Evolutionary conservation across 2,888 invertebrate species (phyloP).

Genomic region (Heliconius ethilla): DNA sequence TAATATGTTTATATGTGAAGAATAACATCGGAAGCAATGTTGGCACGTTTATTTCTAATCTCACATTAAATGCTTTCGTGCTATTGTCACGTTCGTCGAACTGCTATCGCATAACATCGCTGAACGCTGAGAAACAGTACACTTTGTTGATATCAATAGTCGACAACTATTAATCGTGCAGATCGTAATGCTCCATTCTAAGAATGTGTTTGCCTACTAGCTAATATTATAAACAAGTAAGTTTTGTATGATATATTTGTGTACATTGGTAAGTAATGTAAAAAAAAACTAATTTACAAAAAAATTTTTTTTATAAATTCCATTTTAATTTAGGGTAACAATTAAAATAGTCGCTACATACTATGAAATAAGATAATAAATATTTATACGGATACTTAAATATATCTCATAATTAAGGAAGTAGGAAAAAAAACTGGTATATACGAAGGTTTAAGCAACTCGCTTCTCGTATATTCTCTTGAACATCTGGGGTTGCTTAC

Average conservation of each 20-base stretch:
- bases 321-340: background rate
- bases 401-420: slow-evolving; percentile 11
- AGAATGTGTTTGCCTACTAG: slow-evolving; percentile 16
- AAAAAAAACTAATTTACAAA: background rate
- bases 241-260: background rate
- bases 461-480: background rate
- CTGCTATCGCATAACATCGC: slow-evolving; percentile 51
- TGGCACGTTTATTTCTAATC: slow-evolving; percentile 64
- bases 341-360: background rate
- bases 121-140: slow-evolving; percentile 51
- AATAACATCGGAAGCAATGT: slow-evolving; percentile 26
- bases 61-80: slow-evolving; percentile 59
- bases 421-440: background rate
- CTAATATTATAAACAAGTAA: background rate
- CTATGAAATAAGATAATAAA: background rate
- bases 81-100: slow-evolving; percentile 71
- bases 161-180: slow-evolving; percentile 35
- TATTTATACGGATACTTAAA: background rate
- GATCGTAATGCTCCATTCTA: slow-evolving; percentile 34
- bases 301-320: background rate
- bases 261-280: no score
- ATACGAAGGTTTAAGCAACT: background rate
- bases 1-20: slow-evolving; percentile 1
- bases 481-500: slow-evolving; percentile 11
- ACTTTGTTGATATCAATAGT: slow-evolving; percentile 50